Conservation (phyloP, 2,797 vertebrate genomes). For the Lophius americanus region DNA sequence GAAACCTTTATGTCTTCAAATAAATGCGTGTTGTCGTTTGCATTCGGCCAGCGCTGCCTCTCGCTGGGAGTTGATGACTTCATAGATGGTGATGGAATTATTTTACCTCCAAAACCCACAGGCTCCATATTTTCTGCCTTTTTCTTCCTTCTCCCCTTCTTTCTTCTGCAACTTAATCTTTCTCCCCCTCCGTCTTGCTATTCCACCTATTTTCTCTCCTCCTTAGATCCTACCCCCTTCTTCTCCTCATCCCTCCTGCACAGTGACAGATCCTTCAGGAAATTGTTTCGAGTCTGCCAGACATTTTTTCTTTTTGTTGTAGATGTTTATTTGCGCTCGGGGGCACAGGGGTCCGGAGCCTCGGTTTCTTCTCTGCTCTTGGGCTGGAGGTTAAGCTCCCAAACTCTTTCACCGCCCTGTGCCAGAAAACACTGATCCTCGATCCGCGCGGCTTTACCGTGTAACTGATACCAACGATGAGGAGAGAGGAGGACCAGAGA, state of each 20-base stretch:
- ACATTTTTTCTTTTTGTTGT: constrained; percentile 65
- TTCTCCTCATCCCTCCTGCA: constrained; percentile 52
- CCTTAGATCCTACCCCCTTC: constrained; percentile 39
- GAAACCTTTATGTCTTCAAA: constrained; percentile 55
- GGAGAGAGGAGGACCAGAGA: constrained; percentile 60
- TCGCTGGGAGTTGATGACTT: constrained; percentile 47
- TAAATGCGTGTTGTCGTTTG: constrained; percentile 47
- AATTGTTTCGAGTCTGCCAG: constrained; percentile 77
- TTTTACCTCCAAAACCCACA: constrained; percentile 48
- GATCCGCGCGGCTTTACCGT: constrained; percentile 66
- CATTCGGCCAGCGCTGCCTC: neutral
- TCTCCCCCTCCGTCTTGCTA: constrained; percentile 43
- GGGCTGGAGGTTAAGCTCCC: constrained; percentile 69
- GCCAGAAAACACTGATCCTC: constrained; percentile 68
- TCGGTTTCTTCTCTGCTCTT: constrained; percentile 29
- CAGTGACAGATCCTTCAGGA: constrained; percentile 79
- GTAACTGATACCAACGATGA: constrained; percentile 71
- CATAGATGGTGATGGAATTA: constrained; percentile 26
- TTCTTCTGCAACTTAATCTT: constrained; percentile 60
- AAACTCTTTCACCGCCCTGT: constrained; percentile 45
- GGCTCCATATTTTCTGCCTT: constrained; percentile 45
- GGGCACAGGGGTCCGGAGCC: constrained; percentile 34
- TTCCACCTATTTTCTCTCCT: constrained; percentile 58
- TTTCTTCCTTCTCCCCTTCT: constrained; percentile 17
- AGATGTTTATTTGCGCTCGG: constrained; percentile 77